Evolutionary conservation across 2,888 invertebrate genomes (phyloP), one percentile per base, ranked within the genome.

Genomic region (Epistrophe grossulariae): DNA sequence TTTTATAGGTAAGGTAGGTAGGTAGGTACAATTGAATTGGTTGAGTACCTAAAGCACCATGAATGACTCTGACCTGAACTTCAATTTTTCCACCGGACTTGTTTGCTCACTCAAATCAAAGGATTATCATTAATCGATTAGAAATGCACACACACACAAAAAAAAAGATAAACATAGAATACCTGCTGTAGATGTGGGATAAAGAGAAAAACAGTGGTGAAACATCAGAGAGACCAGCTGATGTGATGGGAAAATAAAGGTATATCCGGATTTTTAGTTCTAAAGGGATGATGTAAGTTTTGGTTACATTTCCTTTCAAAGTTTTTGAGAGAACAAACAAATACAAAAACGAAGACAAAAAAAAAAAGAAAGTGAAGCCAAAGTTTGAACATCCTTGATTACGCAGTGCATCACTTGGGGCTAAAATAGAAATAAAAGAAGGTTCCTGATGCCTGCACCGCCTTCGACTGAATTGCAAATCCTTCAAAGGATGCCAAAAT

Each of bases 61-160:
- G 85, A 79, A 71, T 83, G 79, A 76, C 79, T 82, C 55, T 79
- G 79, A 87, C 83, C 76, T 87, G 76, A 87, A 87, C 83, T 87
- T 87, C 76, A 87, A 87, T 82, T 76, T 87, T 87, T 87, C 83
- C 83, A 72, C 48, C 79, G 79, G 87, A 87, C 87, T 87, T 87
- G 76, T 79, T 83, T 87, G 83, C 76, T 83, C 87, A 83, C 71
- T 87, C 79, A 79, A 87, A 87, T 87, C 87, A 87, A 83, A 82
- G 87, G 83, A 87, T 87, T 79, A 87, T 83, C 83, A 83, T 83
- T 87, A 87, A 87, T 87, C 87, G 87, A 87, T 87, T 87, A 87
- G 87, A 87, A 87, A 79, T 87, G 87, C 83, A 87, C 87, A 83
- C 79, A 59, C 57, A 59, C 50, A 68, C 13, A 43, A 5, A 43